phyloP scores from a whole-genome alignment of 2,113 vertebrate genomes.

The Sakesphorus luctuosus region DNA sequence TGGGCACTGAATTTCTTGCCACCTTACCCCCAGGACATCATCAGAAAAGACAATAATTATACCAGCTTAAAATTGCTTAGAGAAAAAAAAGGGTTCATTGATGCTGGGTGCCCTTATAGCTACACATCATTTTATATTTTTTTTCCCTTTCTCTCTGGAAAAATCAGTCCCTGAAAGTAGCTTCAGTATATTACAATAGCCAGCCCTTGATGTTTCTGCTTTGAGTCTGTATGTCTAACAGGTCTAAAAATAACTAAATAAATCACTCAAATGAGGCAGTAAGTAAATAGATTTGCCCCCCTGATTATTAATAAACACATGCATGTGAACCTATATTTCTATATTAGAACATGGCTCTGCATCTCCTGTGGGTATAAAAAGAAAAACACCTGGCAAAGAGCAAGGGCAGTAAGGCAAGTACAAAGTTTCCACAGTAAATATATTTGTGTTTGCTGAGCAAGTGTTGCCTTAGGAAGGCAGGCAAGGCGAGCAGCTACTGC shows the following conservation, averaged over 20 bases:
- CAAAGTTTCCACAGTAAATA: conserved; percentile 71
- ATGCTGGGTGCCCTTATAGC: neutral
- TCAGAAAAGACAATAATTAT: neutral
- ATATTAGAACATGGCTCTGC: conserved; percentile 47
- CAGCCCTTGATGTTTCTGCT: neutral
- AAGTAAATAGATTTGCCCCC: neutral
- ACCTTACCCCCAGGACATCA: neutral
- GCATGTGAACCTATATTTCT: conserved; percentile 10
- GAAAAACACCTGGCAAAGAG: conserved; percentile 58
- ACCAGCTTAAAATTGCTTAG: neutral
- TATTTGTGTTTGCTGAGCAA: conserved; percentile 65
- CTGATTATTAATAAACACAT: conserved; percentile 60
- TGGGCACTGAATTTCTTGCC: neutral
- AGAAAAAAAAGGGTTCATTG: neutral
- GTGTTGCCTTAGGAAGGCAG: conserved; percentile 55
- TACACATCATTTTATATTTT: fast-evolving
- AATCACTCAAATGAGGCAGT: conserved; percentile 51
- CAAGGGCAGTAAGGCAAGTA: conserved; percentile 14
- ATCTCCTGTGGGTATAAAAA: conserved; percentile 59
- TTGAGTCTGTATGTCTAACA: conserved; percentile 2
- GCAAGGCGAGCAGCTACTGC: neutral
- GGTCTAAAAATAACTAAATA: conserved; percentile 65
- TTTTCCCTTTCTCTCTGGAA: neutral
- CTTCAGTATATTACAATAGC: neutral
- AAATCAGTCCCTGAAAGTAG: neutral